A percentile compares a stretch with the other conserved stretches of the same genome.
These are phyloP conservation scores for Upupa epops DNA, from an alignment of 2,113 vertebrate species.

Conservation along the genomic window DNA sequence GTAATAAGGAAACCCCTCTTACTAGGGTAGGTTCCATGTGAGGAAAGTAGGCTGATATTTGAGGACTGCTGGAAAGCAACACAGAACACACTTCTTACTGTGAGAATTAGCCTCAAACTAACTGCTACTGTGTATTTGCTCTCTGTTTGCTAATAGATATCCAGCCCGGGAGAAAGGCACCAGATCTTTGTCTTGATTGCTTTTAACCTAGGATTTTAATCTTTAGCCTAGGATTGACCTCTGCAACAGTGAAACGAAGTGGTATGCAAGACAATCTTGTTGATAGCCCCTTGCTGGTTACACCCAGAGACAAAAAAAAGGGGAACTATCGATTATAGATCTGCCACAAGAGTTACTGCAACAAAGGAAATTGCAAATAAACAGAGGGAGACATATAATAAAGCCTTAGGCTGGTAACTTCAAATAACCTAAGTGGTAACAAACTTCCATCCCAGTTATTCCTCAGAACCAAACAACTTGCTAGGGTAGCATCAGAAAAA, in stretches of 20 bases:
- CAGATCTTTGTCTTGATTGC: not conserved
- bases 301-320: not conserved
- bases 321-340: not conserved
- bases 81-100: not conserved
- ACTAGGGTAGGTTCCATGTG: not conserved
- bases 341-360: not conserved
- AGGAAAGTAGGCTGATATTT: not conserved
- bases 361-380: not conserved
- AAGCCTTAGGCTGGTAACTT: not conserved
- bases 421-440: not conserved
- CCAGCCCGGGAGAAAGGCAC: not conserved
- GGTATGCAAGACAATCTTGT: fast-evolving
- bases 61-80: not conserved
- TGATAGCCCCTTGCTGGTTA: not conserved
- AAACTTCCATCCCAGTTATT: not conserved
- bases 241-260: not conserved
- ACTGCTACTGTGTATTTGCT: not conserved
- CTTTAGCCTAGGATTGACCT: not conserved
- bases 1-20: not conserved
- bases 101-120: not conserved
- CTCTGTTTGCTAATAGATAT: not conserved
- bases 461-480: not conserved
- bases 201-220: fast-evolving
- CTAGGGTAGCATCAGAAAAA: not conserved
- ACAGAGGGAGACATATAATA: not conserved